Percentiles rank a stretch among this genome's conserved stretches.
Evolutionary conservation across 2,888 invertebrate species (phyloP).

Genomic region (Proisotoma minuta): DNA sequence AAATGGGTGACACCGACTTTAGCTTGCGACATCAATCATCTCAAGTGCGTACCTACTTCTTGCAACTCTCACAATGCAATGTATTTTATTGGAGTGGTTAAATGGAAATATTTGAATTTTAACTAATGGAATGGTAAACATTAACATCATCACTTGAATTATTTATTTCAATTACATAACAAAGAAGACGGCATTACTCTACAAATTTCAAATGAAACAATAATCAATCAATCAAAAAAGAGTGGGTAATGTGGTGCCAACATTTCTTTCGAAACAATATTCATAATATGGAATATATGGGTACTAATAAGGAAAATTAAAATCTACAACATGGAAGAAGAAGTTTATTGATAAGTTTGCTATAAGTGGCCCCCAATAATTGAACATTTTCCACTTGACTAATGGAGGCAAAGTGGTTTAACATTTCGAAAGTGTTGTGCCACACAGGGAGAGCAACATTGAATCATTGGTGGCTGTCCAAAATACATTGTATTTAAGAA

Average conservation of each 20-base stretch:
- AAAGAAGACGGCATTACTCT: neutral
- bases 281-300: too few species aligned
- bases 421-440: slow-evolving; percentile 14
- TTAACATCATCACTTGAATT: neutral
- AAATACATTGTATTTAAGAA: slow-evolving; percentile 7
- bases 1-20: too few species aligned
- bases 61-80: neutral
- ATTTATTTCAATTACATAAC: neutral
- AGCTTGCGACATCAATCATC: too few species aligned
- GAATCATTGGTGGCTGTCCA: neutral
- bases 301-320: too few species aligned
- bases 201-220: neutral
- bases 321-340: too few species aligned
- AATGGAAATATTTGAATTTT: neutral
- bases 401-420: slow-evolving; percentile 14
- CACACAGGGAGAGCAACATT: slow-evolving; percentile 12
- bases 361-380: too few species aligned
- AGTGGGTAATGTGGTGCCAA: too few species aligned
- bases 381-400: too few species aligned
- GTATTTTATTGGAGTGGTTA: neutral
- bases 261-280: too few species aligned
- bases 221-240: too few species aligned
- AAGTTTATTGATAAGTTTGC: too few species aligned
- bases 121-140: slow-evolving; percentile 9
- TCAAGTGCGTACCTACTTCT: too few species aligned